phyloP scores from a whole-genome alignment of 1,140 invertebrate genomes.

The Leptoteleia sp. region DNA sequence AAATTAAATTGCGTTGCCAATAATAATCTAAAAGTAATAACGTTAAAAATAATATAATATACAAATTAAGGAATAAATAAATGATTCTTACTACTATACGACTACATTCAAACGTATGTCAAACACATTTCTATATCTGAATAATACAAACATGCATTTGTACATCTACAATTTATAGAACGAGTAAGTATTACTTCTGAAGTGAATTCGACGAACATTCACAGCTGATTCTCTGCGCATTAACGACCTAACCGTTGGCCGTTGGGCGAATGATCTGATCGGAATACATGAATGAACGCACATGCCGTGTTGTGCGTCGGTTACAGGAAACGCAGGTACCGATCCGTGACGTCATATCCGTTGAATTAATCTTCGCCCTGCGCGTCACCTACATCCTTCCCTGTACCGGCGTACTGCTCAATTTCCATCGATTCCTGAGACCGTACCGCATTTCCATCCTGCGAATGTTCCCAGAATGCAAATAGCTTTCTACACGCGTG shows the following conservation, averaged over 20 bases:
- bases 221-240: slow-evolving; percentile 22
- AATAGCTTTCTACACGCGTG: slow-evolving; percentile 7
- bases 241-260: slow-evolving; percentile 28
- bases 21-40: too few species aligned
- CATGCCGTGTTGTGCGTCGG: slow-evolving; percentile 32
- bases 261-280: slow-evolving; percentile 38
- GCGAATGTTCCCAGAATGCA: slow-evolving; percentile 17
- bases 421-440: slow-evolving; percentile 35
- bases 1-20: too few species aligned
- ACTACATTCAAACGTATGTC: too few species aligned
- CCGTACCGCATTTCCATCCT: background rate
- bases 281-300: slow-evolving; percentile 66
- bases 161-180: too few species aligned
- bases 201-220: slow-evolving; percentile 8
- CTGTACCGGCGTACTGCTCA: slow-evolving; percentile 12
- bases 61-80: too few species aligned
- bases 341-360: slow-evolving; percentile 72
- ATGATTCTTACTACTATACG: too few species aligned
- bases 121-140: too few species aligned
- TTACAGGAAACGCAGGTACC: slow-evolving; percentile 70
- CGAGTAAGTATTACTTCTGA: background rate
- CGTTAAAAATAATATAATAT: too few species aligned
- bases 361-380: slow-evolving; percentile 67
- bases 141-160: too few species aligned
- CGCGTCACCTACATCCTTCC: slow-evolving; percentile 42